Base-by-base conservation (phyloP, 2,888 invertebrate species). In the Fabriciana adippe region DNA sequence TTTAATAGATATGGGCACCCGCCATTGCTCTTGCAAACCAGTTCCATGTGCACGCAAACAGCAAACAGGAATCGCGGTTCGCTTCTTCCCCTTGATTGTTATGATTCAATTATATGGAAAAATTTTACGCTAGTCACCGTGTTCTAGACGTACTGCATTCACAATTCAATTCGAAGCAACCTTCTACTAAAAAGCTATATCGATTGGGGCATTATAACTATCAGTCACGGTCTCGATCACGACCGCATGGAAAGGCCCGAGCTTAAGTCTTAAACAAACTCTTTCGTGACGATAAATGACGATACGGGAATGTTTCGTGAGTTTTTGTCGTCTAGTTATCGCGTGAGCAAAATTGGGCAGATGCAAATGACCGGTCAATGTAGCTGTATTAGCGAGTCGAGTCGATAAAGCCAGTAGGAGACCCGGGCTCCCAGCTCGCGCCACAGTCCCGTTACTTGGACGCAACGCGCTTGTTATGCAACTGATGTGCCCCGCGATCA, bases 381-480 rank as follows among this genome's bases (percentile, higher is more conserved):
- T 79, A 81, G 79, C 79, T 78, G 79, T 77, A 79, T 78, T 80
- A 76, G 78, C 73, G 74, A 75, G 70, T 73, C 73, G 75, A 77
- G 74, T 76, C 77, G 76, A 77, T 81, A 76, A 76, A 79, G 78
- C 75, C 74, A 55, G 64, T 68, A 66, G 67, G 69, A 70, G 71
- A 66, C 57, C 66, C 66, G 72, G 75, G 75, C 76, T 78, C 78
- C 81, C 76, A 76, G 77, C 80, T 79, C 82, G 78, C 79, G 74
- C 79, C 79, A 75, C 74, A 73, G 81, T 88, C 82, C 90, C 90
- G 90, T 90, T 90, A 91, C 79, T 81, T 88, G 90, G 87, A 90
- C 83, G 81, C 67, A 74, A 78, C 80, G 82, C 81, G 86, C 86
- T 90, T 84, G 85, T 90, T 90, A 90, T 90, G 90, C 89, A 89